Evolutionary conservation across 2,888 invertebrate species (phyloP), one percentile per base, ranked within the genome.

Genomic region (Dioctria linearis): DNA sequence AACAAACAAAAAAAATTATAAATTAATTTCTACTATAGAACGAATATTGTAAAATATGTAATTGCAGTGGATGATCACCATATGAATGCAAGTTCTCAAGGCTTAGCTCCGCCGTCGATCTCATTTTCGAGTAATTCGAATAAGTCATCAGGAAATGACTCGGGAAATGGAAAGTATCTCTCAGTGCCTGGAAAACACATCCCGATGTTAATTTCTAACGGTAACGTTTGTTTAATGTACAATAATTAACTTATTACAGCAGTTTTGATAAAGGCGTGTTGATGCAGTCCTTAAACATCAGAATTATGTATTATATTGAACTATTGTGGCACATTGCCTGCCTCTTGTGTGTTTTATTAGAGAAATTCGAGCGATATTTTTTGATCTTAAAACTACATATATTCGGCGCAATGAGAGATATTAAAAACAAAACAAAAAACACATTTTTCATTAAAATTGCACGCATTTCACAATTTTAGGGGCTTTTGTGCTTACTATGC

Each of bases 11-110:
- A 25, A 25, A 25, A 25, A 25, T 25, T 25, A 25, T 25, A 25
- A 25, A 25, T 49, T 63, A 46, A 76, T 63, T 43, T 63, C 43
- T 63, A 76, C 49, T 76, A 76, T 46, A 75, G 59, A 57, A 25
- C 25, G 63, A 46, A 11, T 76, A 63, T 76, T 76, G 63, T 76
- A 80, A 80, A 82, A 25, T 25, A 25, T 25, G 25, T 63, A 86
- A 85, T 87, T 88, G 84, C 86, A 88, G 88, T 88, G 86, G 89
- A 88, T 86, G 88, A 88, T 82, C 88, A 88, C 81, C 86, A 69
- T 61, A 57, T 79, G 57, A 69, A 57, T 79, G 63, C 76, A 81
- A 82, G 66, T 73, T 51, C 86, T 79, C 84, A 84, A 79, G 85
- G 85, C 80, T 84, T 86, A 82, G 83, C 79, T 54, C 67, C 84